A percentile compares a stretch with the other conserved stretches of the same genome.
Evolutionary conservation across 1,140 invertebrate species (phyloP).

Genomic region (Apocrypta bakeri): DNA sequence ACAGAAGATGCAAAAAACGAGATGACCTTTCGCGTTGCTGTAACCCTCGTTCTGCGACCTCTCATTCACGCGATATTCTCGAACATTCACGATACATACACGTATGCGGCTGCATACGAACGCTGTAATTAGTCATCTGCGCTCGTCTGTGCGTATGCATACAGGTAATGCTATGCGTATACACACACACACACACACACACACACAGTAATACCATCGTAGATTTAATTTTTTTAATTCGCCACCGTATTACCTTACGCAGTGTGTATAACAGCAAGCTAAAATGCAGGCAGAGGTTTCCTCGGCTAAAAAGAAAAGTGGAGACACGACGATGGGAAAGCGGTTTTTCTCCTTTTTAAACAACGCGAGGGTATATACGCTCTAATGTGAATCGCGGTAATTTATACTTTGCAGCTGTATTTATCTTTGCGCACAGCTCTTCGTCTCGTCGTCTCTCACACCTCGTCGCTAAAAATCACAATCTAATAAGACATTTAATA

Average conservation of each 20-base stretch:
- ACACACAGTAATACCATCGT: not conserved
- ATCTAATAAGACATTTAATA: constrained; percentile 44
- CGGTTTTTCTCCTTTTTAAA: too few species aligned
- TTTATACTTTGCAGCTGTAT: too few species aligned
- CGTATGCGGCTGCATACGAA: too few species aligned
- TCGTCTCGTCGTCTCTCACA: not conserved
- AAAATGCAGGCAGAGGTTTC: constrained; percentile 30
- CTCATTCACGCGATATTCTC: not conserved
- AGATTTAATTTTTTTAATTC: constrained; percentile 14
- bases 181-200: too few species aligned
- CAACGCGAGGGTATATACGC: too few species aligned
- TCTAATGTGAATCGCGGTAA: too few species aligned
- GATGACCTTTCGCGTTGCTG: not conserved
- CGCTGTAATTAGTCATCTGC: too few species aligned
- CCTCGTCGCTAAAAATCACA: constrained; percentile 34
- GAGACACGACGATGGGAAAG: not conserved
- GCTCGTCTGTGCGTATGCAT: too few species aligned
- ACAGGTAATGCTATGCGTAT: too few species aligned
- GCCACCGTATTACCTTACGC: not conserved
- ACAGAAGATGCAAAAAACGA: not conserved
- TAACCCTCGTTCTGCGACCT: not conserved
- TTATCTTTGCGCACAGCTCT: too few species aligned
- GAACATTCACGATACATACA: too few species aligned
- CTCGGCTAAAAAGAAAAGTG: constrained; percentile 24
- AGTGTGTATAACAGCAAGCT: constrained; percentile 15